These are phyloP conservation scores for Trididemnum clinides DNA, from an alignment of 23 tunicate species.

Conservation along the genomic window DNA sequence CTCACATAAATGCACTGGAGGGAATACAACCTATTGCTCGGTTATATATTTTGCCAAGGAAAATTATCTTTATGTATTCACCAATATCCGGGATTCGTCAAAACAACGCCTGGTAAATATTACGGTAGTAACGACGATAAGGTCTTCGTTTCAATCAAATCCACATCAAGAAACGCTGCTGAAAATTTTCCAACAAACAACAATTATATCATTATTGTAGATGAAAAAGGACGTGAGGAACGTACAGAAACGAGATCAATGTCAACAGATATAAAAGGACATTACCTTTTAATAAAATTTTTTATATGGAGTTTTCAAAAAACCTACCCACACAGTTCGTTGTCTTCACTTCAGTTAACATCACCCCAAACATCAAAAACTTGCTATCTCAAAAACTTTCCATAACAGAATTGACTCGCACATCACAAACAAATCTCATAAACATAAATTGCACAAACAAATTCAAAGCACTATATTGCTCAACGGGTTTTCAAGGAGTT, in stretches of 20 bases:
- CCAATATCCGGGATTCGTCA: constrained; percentile 9
- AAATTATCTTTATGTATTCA: background rate
- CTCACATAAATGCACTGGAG: too few species aligned
- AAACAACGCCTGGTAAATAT: background rate
- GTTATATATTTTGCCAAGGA: background rate
- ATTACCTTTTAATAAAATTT: background rate
- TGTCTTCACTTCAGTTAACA: too few species aligned
- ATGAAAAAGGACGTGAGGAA: background rate
- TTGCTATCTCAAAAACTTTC: too few species aligned
- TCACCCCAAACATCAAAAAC: too few species aligned
- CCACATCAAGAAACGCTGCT: background rate
- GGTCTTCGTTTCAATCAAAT: background rate
- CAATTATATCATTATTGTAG: constrained; percentile 18
- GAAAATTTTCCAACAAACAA: background rate
- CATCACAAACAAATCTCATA: too few species aligned
- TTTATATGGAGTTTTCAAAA: too few species aligned
- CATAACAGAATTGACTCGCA: too few species aligned
- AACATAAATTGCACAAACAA: too few species aligned
- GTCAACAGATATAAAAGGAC: background rate
- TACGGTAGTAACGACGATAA: background rate
- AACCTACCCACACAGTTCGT: too few species aligned
- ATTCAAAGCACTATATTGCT: too few species aligned
- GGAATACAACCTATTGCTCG: too few species aligned
- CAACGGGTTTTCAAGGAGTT: too few species aligned
- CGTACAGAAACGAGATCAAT: background rate